Conservation (phyloP, 2,113 vertebrate species). For the Dissostichus mawsoni region DNA sequence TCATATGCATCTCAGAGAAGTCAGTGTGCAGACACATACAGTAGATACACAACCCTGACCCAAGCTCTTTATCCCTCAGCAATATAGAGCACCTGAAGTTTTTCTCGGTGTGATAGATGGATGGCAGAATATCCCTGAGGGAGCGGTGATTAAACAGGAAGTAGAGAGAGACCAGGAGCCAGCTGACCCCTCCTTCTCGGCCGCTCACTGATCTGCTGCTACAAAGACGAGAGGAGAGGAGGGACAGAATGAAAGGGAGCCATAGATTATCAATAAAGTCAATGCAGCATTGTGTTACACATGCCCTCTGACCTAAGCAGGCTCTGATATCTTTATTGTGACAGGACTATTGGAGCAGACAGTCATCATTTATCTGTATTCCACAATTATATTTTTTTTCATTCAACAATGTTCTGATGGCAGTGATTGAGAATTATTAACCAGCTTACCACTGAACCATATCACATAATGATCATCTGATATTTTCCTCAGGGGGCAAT, state of each 20-base stretch:
- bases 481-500: not conserved
- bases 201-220: constrained; percentile 71
- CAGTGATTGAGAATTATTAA: constrained; percentile 46
- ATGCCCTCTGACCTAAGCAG: constrained; percentile 77
- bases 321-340: constrained; percentile 54
- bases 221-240: constrained; percentile 62
- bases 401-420: constrained; percentile 46
- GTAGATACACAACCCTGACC: constrained; percentile 39
- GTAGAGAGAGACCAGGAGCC: constrained; percentile 57
- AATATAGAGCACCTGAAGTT: constrained; percentile 72
- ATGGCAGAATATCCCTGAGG: constrained; percentile 68
- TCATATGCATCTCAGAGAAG: constrained; percentile 5
- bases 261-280: constrained; percentile 79
- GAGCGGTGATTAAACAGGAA: constrained; percentile 79
- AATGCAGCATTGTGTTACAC: constrained; percentile 76
- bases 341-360: constrained; percentile 22
- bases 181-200: constrained; percentile 57
- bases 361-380: constrained; percentile 48
- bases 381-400: constrained; percentile 12
- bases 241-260: constrained; percentile 67
- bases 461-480: constrained; percentile 4
- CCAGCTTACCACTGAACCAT: constrained; percentile 14
- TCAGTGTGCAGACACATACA: not conserved
- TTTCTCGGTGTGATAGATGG: constrained; percentile 73
- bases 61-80: constrained; percentile 59